These are phyloP conservation scores for Microctonus hyperodae DNA, from an alignment of 2,888 invertebrate genomes.

Conservation along the genomic window DNA sequence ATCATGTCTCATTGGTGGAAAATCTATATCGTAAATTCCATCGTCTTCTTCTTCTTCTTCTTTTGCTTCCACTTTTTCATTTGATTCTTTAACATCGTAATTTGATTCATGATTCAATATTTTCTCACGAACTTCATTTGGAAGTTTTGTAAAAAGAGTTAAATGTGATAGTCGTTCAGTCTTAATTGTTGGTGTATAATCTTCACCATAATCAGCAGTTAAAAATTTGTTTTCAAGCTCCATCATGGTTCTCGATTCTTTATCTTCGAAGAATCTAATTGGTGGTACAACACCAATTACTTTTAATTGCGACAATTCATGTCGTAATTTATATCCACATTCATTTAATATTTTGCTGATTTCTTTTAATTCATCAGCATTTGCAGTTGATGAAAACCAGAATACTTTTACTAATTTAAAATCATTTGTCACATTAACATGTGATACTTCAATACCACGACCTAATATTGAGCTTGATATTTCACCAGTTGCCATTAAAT, in stretches of 20 bases:
- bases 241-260: conserved; percentile 65
- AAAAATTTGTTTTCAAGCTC: conserved; percentile 71
- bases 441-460: conserved; percentile 76
- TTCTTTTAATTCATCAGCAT: conserved; percentile 63
- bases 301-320: conserved; percentile 76
- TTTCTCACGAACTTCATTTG: conserved; percentile 36
- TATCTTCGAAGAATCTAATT: conserved; percentile 78
- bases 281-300: conserved; percentile 80
- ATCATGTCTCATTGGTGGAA: conserved; percentile 77
- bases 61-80: too few species aligned
- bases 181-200: conserved; percentile 65
- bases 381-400: conserved; percentile 71
- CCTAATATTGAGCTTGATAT: conserved; percentile 70
- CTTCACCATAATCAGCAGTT: conserved; percentile 74
- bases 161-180: conserved; percentile 53
- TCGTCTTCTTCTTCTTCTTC: conserved; percentile 33
- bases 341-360: conserved; percentile 67
- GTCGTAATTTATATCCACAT: conserved; percentile 70
- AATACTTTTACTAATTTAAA: conserved; percentile 74
- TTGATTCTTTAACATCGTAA: too few species aligned
- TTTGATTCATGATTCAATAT: conserved; percentile 28
- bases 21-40: conserved; percentile 57
- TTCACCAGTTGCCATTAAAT: conserved; percentile 78
- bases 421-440: conserved; percentile 73
- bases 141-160: conserved; percentile 41